Percentiles rank a stretch among this genome's conserved stretches.
Conservation (phyloP, 2,888 invertebrate species). For the Strigamia transsilvanica region DNA sequence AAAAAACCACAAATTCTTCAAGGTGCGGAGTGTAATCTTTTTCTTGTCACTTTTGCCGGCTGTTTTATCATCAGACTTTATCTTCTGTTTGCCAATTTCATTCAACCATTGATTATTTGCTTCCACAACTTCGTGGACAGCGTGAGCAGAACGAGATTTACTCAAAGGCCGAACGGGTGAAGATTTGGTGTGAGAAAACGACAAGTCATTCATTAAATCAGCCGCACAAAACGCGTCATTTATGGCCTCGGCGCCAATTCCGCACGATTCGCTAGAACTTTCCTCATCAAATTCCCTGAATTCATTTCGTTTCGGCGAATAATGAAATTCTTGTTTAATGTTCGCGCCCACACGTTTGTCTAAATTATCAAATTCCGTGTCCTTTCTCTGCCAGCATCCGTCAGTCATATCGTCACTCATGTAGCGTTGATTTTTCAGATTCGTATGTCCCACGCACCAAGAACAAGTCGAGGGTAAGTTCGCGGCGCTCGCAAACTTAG, state of each 20-base stretch:
- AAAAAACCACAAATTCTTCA: constrained; percentile 63
- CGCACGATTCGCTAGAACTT: background rate
- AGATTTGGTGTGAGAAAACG: constrained; percentile 33
- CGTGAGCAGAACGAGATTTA: constrained; percentile 54
- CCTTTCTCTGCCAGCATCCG: constrained; percentile 3
- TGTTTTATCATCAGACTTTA: background rate
- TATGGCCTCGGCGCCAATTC: background rate
- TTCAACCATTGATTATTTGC: constrained; percentile 8
- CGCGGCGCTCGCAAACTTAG: constrained; percentile 13
- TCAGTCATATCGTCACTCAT: constrained; percentile 28
- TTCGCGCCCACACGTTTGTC: background rate
- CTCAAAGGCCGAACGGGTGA: constrained; percentile 53
- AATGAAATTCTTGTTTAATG: constrained; percentile 7
- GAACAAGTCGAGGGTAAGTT: constrained; percentile 20
- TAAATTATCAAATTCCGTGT: background rate
- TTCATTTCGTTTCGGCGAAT: background rate
- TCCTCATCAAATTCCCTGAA: constrained; percentile 12
- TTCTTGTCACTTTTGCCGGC: constrained; percentile 56
- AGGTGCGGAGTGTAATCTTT: constrained; percentile 61
- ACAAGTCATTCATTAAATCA: constrained; percentile 54
- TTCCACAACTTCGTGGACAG: constrained; percentile 52
- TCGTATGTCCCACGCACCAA: background rate
- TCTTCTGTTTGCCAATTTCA: background rate
- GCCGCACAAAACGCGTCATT: constrained; percentile 57
- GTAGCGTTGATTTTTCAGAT: constrained; percentile 11